Base-by-base conservation (phyloP, 2,888 invertebrate species). In the Netelia fuscicornis region DNA sequence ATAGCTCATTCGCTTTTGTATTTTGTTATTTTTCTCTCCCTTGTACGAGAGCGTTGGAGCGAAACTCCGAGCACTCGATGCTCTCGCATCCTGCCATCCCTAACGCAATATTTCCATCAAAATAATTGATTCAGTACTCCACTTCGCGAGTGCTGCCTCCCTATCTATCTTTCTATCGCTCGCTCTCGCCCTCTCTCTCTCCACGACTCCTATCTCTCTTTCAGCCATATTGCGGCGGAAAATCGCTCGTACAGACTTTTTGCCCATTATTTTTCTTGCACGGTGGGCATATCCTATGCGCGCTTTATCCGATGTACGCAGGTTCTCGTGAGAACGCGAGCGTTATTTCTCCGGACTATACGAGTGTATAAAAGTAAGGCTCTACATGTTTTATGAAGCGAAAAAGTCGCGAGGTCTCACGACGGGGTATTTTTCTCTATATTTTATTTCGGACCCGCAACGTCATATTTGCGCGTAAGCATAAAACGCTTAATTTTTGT, bases 91-190 rank as follows among this genome's bases (percentile, higher is more conserved):
- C 44, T 77, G 75, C 76, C 67, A 65, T 42, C 75, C 67, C 52
- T 89, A 89, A 89, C 86, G 88, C 86, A 89, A 89, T 89, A 89
- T 90, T 88, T 87, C 88, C 91, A 89, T 90, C 87, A 86, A 83
- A 88, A 87, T 90, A 90, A 90, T 90, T 90, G 88, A 89, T 88
- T 90, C 87, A 88, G 86, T 70, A 79, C 72, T 84, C 86, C 86
- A 87, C 86, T 88, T 84, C 83, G 65, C 84, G 52, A 44, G 82
- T 77, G 23, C 87, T 76, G 17, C 17, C 56, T 64, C 30, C 52
- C 52, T 10, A 23, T 30, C 13, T 11, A 11, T 13, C 56, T 65
- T 56, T 30, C 6, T 23, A 20, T 64, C 60, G 37, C 54, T 25
- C 60, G n/a, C 37, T n/a, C 30, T 64, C 79, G 1, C 70, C 71